Evolutionary conservation across 2,888 invertebrate genomes (phyloP).

Genomic region (Pemphredon lugubris): DNA sequence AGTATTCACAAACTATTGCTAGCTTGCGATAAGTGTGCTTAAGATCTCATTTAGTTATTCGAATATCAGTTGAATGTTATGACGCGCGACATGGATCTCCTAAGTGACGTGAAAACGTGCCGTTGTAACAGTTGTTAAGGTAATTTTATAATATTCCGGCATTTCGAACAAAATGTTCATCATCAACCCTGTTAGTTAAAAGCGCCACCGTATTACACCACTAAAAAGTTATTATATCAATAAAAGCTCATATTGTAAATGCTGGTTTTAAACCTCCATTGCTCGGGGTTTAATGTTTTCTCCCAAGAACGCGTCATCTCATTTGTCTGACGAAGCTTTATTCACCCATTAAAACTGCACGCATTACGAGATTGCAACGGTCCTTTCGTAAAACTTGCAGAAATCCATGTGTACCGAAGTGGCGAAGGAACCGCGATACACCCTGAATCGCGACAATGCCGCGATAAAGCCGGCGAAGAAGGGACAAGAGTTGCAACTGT

Average conservation of each 20-base stretch:
- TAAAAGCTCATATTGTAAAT: conserved; percentile 2
- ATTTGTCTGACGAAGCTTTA: conserved; percentile 24
- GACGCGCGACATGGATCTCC: too few relatives aligned
- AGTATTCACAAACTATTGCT: too few relatives aligned
- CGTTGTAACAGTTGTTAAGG: too few relatives aligned
- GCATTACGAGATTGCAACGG: conserved; percentile 25
- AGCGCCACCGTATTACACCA: neutral
- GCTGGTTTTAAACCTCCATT: neutral
- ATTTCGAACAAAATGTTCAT: neutral
- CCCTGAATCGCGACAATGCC: conserved; percentile 84
- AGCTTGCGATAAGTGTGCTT: too few relatives aligned
- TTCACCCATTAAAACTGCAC: neutral
- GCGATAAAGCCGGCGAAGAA: conserved; percentile 65
- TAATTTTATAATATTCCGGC: too few relatives aligned
- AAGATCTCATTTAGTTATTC: too few relatives aligned
- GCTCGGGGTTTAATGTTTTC: neutral
- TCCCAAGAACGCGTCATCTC: conserved; percentile 28
- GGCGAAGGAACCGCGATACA: conserved; percentile 87
- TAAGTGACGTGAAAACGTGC: too few relatives aligned
- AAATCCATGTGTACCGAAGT: conserved; percentile 88
- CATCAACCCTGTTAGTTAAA: conserved; percentile 3
- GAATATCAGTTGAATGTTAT: too few relatives aligned
- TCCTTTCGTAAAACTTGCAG: conserved; percentile 79
- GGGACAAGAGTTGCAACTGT: conserved; percentile 66
- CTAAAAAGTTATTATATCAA: conserved; percentile 19